Percentiles rank a stretch among this genome's conserved stretches.
Evolutionary conservation across 2,113 vertebrate genomes (phyloP).

Genomic region (Lampris megalopsis): DNA sequence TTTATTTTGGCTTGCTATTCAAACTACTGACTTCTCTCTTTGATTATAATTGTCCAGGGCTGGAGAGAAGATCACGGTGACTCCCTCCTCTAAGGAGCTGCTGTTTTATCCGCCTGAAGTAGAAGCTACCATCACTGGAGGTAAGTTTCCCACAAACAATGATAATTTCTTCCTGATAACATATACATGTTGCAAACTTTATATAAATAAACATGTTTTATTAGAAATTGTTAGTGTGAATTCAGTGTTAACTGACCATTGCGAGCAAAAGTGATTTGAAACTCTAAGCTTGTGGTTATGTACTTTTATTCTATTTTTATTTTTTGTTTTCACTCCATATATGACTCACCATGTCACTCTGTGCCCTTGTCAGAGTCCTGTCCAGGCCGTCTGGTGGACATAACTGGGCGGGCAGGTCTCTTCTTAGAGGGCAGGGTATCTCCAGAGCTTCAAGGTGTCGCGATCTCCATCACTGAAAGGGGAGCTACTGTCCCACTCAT

Average conservation of each 20-base stretch:
- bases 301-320: too few relatives aligned
- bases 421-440: conserved; percentile 93
- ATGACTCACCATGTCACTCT: neutral
- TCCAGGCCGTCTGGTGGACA: conserved; percentile 93
- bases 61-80: conserved; percentile 96
- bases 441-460: conserved; percentile 92
- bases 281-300: neutral
- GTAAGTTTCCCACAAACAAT: conserved; percentile 65
- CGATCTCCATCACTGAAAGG: conserved; percentile 92
- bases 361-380: conserved; percentile 86
- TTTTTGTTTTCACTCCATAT: neutral
- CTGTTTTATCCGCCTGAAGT: conserved; percentile 96
- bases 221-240: too few relatives aligned
- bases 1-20: too few relatives aligned
- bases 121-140: conserved; percentile 93
- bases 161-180: neutral
- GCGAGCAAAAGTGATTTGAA: too few relatives aligned
- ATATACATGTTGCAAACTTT: too few relatives aligned
- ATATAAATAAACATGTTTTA: too few relatives aligned
- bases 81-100: conserved; percentile 94
- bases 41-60: conserved; percentile 79
- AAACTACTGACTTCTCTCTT: neutral
- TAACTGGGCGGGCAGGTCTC: conserved; percentile 91
- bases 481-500: conserved; percentile 85
- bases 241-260: too few relatives aligned